Evolutionary conservation across 2,113 vertebrate genomes (phyloP), one percentile per base, ranked within the genome.

Genomic region (Leptobrachium ailaonicum): DNA sequence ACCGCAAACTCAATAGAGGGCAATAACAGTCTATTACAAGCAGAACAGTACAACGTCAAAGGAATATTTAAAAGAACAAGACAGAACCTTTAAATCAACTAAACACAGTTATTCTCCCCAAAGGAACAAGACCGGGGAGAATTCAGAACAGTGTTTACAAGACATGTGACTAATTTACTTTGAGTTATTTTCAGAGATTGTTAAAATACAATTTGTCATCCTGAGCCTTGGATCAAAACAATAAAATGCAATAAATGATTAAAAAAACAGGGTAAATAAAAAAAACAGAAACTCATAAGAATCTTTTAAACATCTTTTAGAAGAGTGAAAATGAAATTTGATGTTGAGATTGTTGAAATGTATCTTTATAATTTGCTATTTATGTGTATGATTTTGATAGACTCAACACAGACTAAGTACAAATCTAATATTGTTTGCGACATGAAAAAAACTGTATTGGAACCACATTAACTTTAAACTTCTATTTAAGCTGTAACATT

Each of bases 11-110:
- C 88, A 94, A 98, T 99, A 93, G 87, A 90, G 87, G 88, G 93
- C 97, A 98, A 99, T 99, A 98, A 98, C 93, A 89, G 92, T 94
- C 94, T 91, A 95, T 98, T 98, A 98, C 92, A 86, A 92, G 90
- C 88, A 87, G 83, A 92, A 90, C 89, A 87, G 84, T 85, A 86
- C 90, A 86, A 91, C 84, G 76, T 89, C 90, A 89, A 91, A 92
- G 86, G 90, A 93, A 91, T 93, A 92, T 92, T 95, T 95, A 94
- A 94, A 92, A 94, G 92, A 93, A 92, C 87, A 85, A 89, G 90
- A 91, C 92, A 94, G 92, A 92, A 93, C 90, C 89, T 90, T 93
- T 94, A 92, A 91, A 94, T 93, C 89, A 92, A 89, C 85, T 84
- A 85, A 90, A 96, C 90, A 84, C 80, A 85, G 88, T 96, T 95